phyloP scores from a whole-genome alignment of 1,140 invertebrate species.

The Drosophila biarmipes region DNA sequence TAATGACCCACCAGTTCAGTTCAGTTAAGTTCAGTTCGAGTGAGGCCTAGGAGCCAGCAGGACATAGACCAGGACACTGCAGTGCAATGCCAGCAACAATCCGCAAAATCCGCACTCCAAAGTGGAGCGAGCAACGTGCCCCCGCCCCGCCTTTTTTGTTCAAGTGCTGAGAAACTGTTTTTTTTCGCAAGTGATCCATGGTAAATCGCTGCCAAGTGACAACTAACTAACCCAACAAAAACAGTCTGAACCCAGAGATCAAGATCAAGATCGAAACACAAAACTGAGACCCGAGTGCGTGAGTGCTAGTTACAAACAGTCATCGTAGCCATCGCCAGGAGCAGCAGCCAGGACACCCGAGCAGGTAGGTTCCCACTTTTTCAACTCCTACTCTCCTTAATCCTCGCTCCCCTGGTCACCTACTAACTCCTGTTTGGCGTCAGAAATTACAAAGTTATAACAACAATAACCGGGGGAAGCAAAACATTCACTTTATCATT shows the following conservation, averaged over 20 bases:
- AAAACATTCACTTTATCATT: conserved; percentile 79
- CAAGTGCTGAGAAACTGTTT: conserved; percentile 52
- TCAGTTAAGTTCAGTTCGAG: conserved; percentile 1
- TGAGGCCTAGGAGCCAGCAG: not conserved
- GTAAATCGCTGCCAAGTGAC: no score
- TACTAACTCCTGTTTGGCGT: conserved; percentile 27
- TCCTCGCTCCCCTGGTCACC: not conserved
- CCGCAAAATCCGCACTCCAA: not conserved
- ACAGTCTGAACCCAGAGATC: conserved; percentile 9
- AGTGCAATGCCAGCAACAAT: conserved; percentile 41
- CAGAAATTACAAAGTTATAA: conserved; percentile 78
- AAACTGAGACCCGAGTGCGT: conserved; percentile 14
- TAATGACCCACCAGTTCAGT: not conserved
- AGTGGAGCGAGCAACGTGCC: conserved; percentile 22
- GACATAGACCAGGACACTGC: conserved; percentile 9
- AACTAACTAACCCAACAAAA: not conserved
- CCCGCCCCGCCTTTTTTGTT: conserved; percentile 49
- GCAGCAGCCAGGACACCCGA: conserved; percentile 6
- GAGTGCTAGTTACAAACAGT: conserved; percentile 1
- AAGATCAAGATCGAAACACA: conserved; percentile 3
- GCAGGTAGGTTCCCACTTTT: conserved; percentile 18
- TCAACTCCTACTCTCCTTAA: not conserved
- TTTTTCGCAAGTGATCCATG: conserved; percentile 16
- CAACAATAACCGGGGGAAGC: conserved; percentile 68
- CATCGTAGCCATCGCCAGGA: not conserved